Percentiles rank a stretch among this genome's conserved stretches.
Conservation (phyloP, 2,113 vertebrate genomes). For the Neotragus moschatus region DNA sequence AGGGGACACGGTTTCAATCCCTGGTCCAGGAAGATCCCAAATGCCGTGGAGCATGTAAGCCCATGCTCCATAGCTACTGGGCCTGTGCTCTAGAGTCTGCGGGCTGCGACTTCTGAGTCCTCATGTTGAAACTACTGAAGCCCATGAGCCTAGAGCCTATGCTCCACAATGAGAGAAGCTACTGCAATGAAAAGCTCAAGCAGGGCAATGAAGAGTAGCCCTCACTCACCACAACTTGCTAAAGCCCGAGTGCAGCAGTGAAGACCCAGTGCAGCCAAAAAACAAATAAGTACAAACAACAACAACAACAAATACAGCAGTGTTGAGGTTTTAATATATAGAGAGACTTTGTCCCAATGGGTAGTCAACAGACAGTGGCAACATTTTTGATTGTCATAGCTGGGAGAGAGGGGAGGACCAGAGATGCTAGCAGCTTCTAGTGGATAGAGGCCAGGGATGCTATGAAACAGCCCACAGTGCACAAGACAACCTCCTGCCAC, state of each 20-base stretch:
- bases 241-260: neutral
- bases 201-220: neutral
- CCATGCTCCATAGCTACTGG: neutral
- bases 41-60: neutral
- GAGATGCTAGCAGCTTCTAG: neutral
- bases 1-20: neutral
- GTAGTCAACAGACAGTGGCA: neutral
- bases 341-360: neutral
- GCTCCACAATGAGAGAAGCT: neutral
- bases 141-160: neutral
- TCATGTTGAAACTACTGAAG: neutral
- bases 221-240: neutral
- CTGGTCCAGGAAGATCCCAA: neutral
- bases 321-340: neutral
- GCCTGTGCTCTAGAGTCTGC: neutral
- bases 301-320: neutral
- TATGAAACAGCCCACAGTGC: neutral
- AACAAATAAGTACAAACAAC: neutral
- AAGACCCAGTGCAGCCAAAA: neutral
- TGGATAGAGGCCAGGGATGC: neutral
- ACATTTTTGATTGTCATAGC: neutral
- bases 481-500: neutral
- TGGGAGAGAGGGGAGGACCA: neutral
- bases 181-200: neutral
- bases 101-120: neutral